Percentiles rank a stretch among this genome's conserved stretches.
These are phyloP conservation scores for Drosophila neutralis DNA, from an alignment of 2,888 invertebrate genomes.

Conservation along the genomic window DNA sequence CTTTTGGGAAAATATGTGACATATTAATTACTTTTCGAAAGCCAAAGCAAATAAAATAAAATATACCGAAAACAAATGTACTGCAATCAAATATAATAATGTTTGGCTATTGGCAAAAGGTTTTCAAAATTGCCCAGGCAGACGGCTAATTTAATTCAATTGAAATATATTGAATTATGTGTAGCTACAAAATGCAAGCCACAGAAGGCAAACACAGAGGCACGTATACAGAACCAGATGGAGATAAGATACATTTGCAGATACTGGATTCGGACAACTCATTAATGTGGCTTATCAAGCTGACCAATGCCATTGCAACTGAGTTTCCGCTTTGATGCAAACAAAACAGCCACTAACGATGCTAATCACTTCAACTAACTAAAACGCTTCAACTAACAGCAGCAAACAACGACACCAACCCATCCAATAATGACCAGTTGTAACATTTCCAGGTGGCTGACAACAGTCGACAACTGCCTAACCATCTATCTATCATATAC, in stretches of 20 bases:
- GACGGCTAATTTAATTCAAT: constrained; percentile 52
- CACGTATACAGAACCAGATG: background rate
- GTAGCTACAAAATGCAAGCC: constrained; percentile 19
- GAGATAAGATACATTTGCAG: constrained; percentile 2
- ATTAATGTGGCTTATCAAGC: constrained; percentile 46
- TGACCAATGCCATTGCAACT: constrained; percentile 64
- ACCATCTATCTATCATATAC: constrained; percentile 36
- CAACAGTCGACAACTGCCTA: constrained; percentile 66
- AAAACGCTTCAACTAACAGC: constrained; percentile 70
- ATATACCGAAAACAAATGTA: constrained; percentile 26
- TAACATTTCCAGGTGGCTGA: constrained; percentile 73
- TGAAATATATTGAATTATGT: constrained; percentile 48
- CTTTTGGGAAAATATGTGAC: constrained; percentile 41
- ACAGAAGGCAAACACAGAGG: constrained; percentile 15
- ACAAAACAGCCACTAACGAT: constrained; percentile 79
- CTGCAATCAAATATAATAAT: constrained; percentile 40
- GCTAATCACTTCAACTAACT: constrained; percentile 79
- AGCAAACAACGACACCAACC: constrained; percentile 37
- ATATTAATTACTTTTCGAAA: constrained; percentile 52
- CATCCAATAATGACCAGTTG: constrained; percentile 44
- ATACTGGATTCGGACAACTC: constrained; percentile 25
- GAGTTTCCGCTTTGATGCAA: constrained; percentile 74
- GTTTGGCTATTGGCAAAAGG: constrained; percentile 9
- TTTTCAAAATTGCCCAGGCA: constrained; percentile 2
- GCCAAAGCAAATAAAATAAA: constrained; percentile 34